These are phyloP conservation scores for Anastatus disparis DNA, from an alignment of 1,140 invertebrate species.

Conservation along the genomic window DNA sequence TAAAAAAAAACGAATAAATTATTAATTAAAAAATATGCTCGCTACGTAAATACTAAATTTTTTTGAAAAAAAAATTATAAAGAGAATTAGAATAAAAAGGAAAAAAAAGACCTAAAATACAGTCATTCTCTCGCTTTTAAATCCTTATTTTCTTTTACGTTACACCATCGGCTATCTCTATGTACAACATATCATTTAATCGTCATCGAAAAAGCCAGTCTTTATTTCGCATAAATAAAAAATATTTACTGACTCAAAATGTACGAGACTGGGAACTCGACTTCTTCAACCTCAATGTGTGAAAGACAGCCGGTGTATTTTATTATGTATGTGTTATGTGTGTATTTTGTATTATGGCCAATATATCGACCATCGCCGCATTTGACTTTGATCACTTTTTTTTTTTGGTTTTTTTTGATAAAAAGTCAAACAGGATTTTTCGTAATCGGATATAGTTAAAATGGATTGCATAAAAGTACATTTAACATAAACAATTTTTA, in stretches of 20 bases:
- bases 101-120: constrained; percentile 32
- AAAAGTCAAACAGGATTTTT: too few species aligned
- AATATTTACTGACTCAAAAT: constrained; percentile 43
- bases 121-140: constrained; percentile 31
- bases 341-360: too few species aligned
- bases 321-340: constrained; percentile 35
- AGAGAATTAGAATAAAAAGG: constrained; percentile 1
- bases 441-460: too few species aligned
- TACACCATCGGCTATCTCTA: constrained; percentile 32
- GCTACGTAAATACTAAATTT: constrained; percentile 31
- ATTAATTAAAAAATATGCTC: too few species aligned
- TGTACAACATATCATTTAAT: constrained; percentile 22
- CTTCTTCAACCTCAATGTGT: constrained; percentile 58
- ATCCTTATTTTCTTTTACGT: background rate
- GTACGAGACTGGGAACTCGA: constrained; percentile 57
- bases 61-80: constrained; percentile 13
- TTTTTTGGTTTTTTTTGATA: too few species aligned
- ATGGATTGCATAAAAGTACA: too few species aligned
- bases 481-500: background rate
- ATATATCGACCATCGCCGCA: background rate
- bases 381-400: too few species aligned
- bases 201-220: constrained; percentile 33
- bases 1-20: constrained; percentile 22
- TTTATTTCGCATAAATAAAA: constrained; percentile 39
- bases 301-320: constrained; percentile 64